These are phyloP conservation scores for Malurus splendens DNA, from an alignment of 2,797 vertebrate genomes.

Conservation along the genomic window DNA sequence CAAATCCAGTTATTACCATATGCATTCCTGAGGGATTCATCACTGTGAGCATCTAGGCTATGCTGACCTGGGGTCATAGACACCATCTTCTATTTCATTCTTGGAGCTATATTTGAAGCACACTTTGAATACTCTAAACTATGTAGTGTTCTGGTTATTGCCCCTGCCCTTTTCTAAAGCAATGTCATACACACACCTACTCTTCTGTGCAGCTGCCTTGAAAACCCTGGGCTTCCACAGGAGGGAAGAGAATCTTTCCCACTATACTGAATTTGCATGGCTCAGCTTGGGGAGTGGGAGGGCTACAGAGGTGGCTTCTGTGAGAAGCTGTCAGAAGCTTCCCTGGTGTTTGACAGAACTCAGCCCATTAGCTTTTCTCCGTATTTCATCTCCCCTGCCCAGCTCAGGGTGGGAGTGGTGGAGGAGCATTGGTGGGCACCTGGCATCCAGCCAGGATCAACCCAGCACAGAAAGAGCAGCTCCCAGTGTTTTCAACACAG, in stretches of 20 bases:
- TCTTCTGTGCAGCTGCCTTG: background rate
- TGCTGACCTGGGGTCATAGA: background rate
- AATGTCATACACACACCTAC: background rate
- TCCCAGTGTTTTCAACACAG: background rate
- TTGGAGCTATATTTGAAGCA: background rate
- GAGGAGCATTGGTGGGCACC: background rate
- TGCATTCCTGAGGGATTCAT: slow-evolving; percentile 3
- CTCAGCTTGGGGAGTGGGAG: background rate
- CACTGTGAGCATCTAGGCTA: background rate
- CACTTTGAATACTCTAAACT: background rate
- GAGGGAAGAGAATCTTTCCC: background rate
- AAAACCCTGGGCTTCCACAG: background rate
- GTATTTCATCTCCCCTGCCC: background rate
- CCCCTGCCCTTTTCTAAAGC: background rate
- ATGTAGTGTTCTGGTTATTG: background rate
- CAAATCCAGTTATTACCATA: background rate
- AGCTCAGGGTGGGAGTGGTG: background rate
- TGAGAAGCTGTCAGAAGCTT: background rate
- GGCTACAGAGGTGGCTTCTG: background rate
- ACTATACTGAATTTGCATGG: background rate
- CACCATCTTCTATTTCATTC: background rate
- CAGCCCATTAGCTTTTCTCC: background rate
- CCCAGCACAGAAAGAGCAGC: background rate
- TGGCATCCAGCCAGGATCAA: background rate
- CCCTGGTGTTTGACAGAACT: background rate